phyloP scores from a whole-genome alignment of 2,888 invertebrate genomes.

The Clanis bilineata region DNA sequence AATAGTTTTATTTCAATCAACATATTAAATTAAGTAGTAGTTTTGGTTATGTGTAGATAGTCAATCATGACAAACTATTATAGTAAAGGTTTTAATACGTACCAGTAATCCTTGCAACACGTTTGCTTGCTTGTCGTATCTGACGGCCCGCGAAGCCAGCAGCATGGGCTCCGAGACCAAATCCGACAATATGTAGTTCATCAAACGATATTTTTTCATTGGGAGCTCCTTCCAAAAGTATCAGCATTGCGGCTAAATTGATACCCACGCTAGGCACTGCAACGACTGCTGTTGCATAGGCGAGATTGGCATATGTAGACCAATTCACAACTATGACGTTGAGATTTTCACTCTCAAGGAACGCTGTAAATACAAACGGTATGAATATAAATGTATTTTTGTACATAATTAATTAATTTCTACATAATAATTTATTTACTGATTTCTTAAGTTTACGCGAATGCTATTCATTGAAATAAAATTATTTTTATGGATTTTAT shows the following conservation, averaged over 20 bases:
- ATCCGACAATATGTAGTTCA: constrained; percentile 53
- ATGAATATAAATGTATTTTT: no score
- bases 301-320: constrained; percentile 42
- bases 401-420: no score
- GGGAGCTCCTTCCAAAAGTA: constrained; percentile 21
- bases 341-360: constrained; percentile 31
- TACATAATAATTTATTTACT: no score
- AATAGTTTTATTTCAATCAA: no score
- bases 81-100: no score
- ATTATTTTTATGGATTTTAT: no score
- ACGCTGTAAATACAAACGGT: constrained; percentile 33
- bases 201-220: constrained; percentile 22
- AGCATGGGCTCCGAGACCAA: constrained; percentile 58
- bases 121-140: constrained; percentile 19
- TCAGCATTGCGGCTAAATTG: constrained; percentile 37
- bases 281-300: constrained; percentile 41
- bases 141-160: constrained; percentile 49
- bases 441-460: no score
- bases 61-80: no score
- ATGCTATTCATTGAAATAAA: no score
- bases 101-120: constrained; percentile 60
- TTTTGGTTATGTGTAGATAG: no score
- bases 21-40: no score
- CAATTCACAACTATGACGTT: constrained; percentile 60
- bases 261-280: constrained; percentile 43